A percentile compares a stretch with the other conserved stretches of the same genome.
phyloP scores from a whole-genome alignment of 2,888 invertebrate genomes.

The Eupelmus urozonus region DNA sequence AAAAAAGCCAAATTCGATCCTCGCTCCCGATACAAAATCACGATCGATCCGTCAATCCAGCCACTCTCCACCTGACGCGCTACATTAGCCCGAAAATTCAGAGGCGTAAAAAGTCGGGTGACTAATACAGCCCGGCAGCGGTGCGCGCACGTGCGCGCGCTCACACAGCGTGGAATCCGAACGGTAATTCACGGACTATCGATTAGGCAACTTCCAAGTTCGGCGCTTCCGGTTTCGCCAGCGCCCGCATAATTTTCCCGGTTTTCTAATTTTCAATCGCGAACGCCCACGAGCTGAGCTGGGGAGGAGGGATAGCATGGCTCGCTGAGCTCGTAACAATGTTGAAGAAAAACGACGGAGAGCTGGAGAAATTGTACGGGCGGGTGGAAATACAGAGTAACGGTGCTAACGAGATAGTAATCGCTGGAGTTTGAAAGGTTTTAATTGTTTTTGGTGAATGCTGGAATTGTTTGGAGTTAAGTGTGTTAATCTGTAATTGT shows the following conservation, averaged over 20 bases:
- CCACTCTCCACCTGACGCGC: too few species aligned
- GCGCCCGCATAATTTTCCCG: constrained; percentile 46
- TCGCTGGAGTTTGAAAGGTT: too few species aligned
- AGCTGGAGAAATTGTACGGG: too few species aligned
- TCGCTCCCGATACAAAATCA: too few species aligned
- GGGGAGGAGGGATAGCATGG: neutral
- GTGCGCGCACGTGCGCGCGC: neutral
- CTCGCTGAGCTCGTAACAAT: neutral
- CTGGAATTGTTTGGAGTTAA: too few species aligned
- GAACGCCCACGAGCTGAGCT: neutral
- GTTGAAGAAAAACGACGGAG: neutral
- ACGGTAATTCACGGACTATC: constrained; percentile 47
- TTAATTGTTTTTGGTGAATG: too few species aligned
- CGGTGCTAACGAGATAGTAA: too few species aligned
- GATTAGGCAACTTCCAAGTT: constrained; percentile 55
- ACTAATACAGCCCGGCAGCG: constrained; percentile 7
- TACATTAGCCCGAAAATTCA: too few species aligned
- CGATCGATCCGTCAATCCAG: too few species aligned
- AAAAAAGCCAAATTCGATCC: too few species aligned
- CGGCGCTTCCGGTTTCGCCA: constrained; percentile 51
- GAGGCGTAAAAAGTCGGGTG: constrained; percentile 24
- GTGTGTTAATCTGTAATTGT: too few species aligned
- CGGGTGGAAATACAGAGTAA: too few species aligned
- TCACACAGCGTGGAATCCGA: neutral
- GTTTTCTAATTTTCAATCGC: constrained; percentile 53